These are phyloP conservation scores for Esox niger DNA, from an alignment of 2,113 vertebrate genomes.

Conservation along the genomic window DNA sequence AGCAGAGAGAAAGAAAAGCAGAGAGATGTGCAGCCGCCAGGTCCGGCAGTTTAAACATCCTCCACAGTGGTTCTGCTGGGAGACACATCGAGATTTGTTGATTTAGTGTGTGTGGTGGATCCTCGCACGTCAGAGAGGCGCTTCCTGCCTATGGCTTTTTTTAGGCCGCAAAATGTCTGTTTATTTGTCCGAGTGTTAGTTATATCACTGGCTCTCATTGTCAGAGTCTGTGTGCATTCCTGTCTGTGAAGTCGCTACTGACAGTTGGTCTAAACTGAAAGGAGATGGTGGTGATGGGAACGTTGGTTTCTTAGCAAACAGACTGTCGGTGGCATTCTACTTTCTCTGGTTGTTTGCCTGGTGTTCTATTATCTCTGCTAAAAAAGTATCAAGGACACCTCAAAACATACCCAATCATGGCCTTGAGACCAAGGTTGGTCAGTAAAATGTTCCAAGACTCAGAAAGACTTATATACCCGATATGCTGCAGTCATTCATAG, in stretches of 20 bases:
- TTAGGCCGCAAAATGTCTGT: constrained; percentile 30
- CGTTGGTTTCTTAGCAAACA: not conserved
- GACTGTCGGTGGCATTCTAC: too few relatives aligned
- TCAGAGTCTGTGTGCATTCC: constrained; percentile 41
- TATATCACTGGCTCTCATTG: constrained; percentile 43
- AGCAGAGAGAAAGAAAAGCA: not conserved
- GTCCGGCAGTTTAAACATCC: constrained; percentile 44
- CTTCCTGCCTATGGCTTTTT: not conserved
- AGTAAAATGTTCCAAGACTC: not conserved
- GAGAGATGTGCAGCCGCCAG: constrained; percentile 24
- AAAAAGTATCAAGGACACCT: too few relatives aligned
- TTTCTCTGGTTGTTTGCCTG: too few relatives aligned
- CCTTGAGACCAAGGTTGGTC: not conserved
- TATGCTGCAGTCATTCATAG: too few relatives aligned
- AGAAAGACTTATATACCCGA: not conserved
- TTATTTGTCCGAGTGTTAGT: constrained; percentile 40
- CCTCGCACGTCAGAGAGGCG: constrained; percentile 6
- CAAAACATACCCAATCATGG: too few relatives aligned
- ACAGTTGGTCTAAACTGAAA: too few relatives aligned
- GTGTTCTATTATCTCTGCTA: too few relatives aligned
- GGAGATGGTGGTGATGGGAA: not conserved
- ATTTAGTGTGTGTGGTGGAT: constrained; percentile 41
- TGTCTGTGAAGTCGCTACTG: not conserved
- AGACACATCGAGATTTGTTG: constrained; percentile 46
- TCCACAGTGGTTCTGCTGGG: constrained; percentile 30